Percentiles rank a stretch among this genome's conserved stretches.
phyloP scores from a whole-genome alignment of 1,140 invertebrate genomes.

The Trichogramma pretiosum region DNA sequence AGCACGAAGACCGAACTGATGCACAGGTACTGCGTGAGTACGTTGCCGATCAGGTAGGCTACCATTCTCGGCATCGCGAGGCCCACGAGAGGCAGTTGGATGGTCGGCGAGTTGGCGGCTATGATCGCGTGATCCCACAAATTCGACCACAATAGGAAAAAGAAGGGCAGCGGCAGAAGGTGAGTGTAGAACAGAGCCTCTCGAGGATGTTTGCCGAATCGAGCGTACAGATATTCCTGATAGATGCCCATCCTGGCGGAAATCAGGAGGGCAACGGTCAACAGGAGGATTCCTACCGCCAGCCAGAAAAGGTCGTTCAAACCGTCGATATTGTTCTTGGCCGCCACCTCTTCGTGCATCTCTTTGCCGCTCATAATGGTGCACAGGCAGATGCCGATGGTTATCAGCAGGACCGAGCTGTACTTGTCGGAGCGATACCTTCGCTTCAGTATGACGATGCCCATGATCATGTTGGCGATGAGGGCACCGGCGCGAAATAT shows the following conservation, averaged over 20 bases:
- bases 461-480: constrained; percentile 94
- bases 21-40: constrained; percentile 51
- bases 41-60: background rate
- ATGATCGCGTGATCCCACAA: background rate
- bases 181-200: constrained; percentile 87
- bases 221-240: too few relatives aligned
- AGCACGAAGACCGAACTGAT: constrained; percentile 91
- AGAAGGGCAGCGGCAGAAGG: background rate
- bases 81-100: background rate
- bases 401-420: constrained; percentile 85
- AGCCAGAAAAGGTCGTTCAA: constrained; percentile 68
- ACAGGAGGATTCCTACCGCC: constrained; percentile 71
- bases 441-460: constrained; percentile 82
- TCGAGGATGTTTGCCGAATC: too few relatives aligned
- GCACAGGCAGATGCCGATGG: constrained; percentile 83
- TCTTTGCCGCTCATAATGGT: constrained; percentile 78
- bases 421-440: constrained; percentile 80
- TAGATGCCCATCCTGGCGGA: constrained; percentile 94
- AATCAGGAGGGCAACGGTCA: constrained; percentile 81
- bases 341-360: constrained; percentile 40
- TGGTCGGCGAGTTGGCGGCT: background rate
- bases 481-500: constrained; percentile 94
- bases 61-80: background rate
- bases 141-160: background rate
- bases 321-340: constrained; percentile 18